A percentile compares a stretch with the other conserved stretches of the same genome.
Conservation (phyloP, 2,888 invertebrate species). For the Belgica antarctica region DNA sequence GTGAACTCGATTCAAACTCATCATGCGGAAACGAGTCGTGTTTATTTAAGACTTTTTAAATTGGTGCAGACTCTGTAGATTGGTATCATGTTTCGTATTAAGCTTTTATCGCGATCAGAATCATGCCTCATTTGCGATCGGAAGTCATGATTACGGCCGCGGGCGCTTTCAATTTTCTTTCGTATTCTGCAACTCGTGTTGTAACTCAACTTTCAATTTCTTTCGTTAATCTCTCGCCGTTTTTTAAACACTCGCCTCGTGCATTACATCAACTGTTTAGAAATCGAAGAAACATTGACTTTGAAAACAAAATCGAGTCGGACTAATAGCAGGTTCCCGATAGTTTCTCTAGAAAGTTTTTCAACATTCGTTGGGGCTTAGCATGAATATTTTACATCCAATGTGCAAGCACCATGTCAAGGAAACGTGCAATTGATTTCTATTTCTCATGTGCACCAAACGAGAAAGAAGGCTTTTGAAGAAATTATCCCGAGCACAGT, state of each 20-base stretch:
- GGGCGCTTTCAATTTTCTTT: background rate
- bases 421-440: slow-evolving; percentile 16
- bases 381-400: slow-evolving; percentile 5
- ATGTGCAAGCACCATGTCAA: background rate
- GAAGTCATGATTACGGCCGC: background rate
- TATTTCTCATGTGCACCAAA: background rate
- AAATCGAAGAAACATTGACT: slow-evolving; percentile 22
- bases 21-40: background rate
- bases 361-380: background rate
- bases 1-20: background rate
- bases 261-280: background rate
- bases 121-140: background rate
- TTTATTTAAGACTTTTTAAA: slow-evolving; percentile 10
- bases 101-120: background rate
- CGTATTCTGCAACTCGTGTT: background rate
- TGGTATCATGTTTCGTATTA: no score
- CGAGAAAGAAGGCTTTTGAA: background rate
- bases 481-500: background rate
- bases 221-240: background rate
- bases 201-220: slow-evolving; percentile 27
- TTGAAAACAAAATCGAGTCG: background rate
- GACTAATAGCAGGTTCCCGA: slow-evolving; percentile 26
- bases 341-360: slow-evolving; percentile 4
- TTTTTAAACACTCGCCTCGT: background rate
- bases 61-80: no score